Base-by-base conservation (phyloP, 2,888 invertebrate species). In the Muscina levida region DNA sequence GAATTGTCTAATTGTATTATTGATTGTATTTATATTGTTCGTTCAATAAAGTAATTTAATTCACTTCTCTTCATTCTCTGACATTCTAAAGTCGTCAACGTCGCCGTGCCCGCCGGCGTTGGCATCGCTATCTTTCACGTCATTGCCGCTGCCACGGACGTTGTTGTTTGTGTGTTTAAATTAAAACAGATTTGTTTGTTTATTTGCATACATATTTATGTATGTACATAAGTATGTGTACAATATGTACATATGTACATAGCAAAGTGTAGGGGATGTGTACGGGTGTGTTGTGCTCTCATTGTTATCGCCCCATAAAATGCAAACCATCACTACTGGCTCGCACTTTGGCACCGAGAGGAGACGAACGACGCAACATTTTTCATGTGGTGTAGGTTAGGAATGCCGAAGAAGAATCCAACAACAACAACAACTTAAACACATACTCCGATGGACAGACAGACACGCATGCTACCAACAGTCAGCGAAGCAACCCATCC, bases 321-420 rank as follows among this genome's bases (percentile, higher is more conserved):
- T 71, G 66, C 74, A 74, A 71, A 67, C 72, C 24, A 51, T 48
- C 57, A 48, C 77, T 8, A 31, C 31, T 31, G 70, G 44, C 67
- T 71, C 15, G 65, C 68, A 73, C 71, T 65, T 65, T 44, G 67
- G 57, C 67, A 77, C 39, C 22, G 51, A 70, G 11, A 56, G 42
- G 42, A 44, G 56, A 71, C 26, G 72, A 76, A 67, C 73, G 74
- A 68, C 82, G 19, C 82, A 82, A 82, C 53, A 82, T 71, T 76
- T 82, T 72, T 82, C 75, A 59, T 82, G 82, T 85, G 82, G 84
- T 79, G 82, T 84, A 85, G 84, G 84, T 85, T 85, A 85, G 82
- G 84, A 83, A 83, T 82, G 48, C 39, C 37, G 72, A 79, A 73
- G 57, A 72, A 59, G 62, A 79, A 39, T 53, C 48, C 37, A 67